phyloP scores from a whole-genome alignment of 30 jellyfish, hydroid and myxozoan species.

The Pelagia noctiluca region DNA sequence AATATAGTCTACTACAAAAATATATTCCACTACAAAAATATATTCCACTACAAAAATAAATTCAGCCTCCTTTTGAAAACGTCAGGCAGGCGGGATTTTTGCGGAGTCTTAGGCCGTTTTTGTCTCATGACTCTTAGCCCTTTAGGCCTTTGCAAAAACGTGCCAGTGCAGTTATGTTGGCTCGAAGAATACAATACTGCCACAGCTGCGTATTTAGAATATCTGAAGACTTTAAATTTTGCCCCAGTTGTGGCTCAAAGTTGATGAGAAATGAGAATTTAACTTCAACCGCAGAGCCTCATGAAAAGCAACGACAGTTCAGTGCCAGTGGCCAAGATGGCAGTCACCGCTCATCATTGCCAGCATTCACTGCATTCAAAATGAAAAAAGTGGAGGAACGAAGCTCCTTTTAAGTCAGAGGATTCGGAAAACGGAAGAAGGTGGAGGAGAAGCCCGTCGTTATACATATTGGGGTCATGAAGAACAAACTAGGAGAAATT shows the following conservation, averaged over 20 bases:
- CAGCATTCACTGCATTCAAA: slow-evolving; percentile 18
- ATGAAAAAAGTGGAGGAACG: too few relatives aligned
- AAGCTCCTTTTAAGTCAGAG: too few relatives aligned
- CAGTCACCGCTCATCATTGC: slow-evolving; percentile 15
- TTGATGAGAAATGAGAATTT: background rate
- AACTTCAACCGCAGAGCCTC: background rate
- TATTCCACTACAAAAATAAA: too few relatives aligned
- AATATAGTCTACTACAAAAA: too few relatives aligned
- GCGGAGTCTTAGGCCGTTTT: too few relatives aligned
- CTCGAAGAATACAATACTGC: slow-evolving; percentile 9
- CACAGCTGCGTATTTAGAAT: slow-evolving; percentile 14
- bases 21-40: too few relatives aligned
- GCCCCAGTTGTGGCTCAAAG: slow-evolving; percentile 33
- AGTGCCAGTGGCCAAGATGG: background rate
- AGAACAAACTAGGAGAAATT: slow-evolving; percentile 1
- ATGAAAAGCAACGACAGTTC: background rate
- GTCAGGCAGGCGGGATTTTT: too few relatives aligned
- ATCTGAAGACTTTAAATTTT: slow-evolving; percentile 6
- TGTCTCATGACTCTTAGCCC: too few relatives aligned
- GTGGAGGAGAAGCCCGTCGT: too few relatives aligned
- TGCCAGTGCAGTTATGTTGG: slow-evolving; percentile 1
- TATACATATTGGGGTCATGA: background rate
- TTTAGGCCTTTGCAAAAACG: too few relatives aligned
- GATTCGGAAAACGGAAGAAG: too few relatives aligned
- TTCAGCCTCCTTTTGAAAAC: too few relatives aligned